These are phyloP conservation scores for Hydra vulgaris DNA, from an alignment of 30 jellyfish, hydroid and myxozoan genomes.

Conservation along the genomic window DNA sequence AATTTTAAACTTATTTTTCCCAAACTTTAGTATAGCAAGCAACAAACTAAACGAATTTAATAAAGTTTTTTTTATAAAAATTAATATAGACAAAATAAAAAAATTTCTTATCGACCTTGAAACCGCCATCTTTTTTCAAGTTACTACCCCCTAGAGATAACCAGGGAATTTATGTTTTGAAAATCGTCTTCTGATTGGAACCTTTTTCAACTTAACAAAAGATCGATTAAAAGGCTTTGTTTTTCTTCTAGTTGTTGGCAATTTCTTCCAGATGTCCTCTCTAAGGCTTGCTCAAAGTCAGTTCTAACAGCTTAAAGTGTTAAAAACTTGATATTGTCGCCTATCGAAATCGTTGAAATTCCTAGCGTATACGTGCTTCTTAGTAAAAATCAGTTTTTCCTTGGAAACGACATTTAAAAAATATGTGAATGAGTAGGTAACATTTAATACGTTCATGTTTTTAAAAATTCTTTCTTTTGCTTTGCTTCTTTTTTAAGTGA, in stretches of 20 bases:
- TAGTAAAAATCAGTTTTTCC: too few species aligned
- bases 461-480: too few species aligned
- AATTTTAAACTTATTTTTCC: neutral
- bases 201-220: constrained; percentile 3
- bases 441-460: too few species aligned
- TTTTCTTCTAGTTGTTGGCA: neutral
- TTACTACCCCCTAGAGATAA: constrained; percentile 13
- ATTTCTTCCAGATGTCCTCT: neutral
- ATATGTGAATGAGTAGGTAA: too few species aligned
- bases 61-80: too few species aligned
- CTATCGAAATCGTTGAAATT: too few species aligned
- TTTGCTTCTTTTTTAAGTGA: too few species aligned
- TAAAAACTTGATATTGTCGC: too few species aligned
- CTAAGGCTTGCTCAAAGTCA: neutral
- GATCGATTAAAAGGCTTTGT: neutral
- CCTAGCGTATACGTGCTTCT: too few species aligned
- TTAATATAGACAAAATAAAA: neutral
- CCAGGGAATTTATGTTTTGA: constrained; percentile 9
- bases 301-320: neutral
- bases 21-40: neutral
- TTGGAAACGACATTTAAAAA: too few species aligned
- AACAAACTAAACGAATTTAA: neutral
- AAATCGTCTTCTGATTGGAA: constrained; percentile 27
- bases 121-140: neutral
- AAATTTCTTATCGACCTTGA: neutral